A percentile compares a stretch with the other conserved stretches of the same genome.
Evolutionary conservation across 2,888 invertebrate species (phyloP).

Genomic region (Noctua janthina): DNA sequence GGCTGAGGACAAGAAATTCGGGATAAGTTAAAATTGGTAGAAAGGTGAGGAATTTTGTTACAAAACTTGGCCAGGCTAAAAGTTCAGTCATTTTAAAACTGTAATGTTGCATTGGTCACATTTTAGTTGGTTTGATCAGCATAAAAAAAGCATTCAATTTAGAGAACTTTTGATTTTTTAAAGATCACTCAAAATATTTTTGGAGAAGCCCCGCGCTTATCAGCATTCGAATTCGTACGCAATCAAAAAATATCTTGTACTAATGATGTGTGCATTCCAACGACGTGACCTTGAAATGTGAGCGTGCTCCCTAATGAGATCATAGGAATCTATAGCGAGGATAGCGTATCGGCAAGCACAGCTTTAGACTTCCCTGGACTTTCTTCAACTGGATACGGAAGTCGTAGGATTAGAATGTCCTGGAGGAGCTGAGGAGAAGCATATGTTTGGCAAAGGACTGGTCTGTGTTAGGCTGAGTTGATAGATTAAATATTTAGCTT

Average conservation of each 20-base stretch:
- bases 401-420: neutral
- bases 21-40: neutral
- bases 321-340: neutral
- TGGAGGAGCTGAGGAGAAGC: neutral
- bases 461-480: neutral
- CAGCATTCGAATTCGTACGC: conserved; percentile 5
- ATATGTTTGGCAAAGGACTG: neutral
- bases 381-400: neutral
- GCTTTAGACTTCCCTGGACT: neutral
- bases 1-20: conserved; percentile 74
- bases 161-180: neutral
- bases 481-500: neutral
- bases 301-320: neutral
- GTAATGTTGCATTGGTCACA: neutral
- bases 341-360: neutral
- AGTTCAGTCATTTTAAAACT: neutral
- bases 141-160: neutral
- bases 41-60: neutral
- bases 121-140: neutral
- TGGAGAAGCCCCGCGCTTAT: neutral
- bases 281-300: conserved; percentile 14
- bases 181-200: neutral
- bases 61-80: neutral
- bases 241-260: conserved; percentile 22
- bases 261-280: conserved; percentile 30